A percentile compares a stretch with the other conserved stretches of the same genome.
phyloP scores from a whole-genome alignment of 2,888 invertebrate species.

The Horisme vitalbata region DNA sequence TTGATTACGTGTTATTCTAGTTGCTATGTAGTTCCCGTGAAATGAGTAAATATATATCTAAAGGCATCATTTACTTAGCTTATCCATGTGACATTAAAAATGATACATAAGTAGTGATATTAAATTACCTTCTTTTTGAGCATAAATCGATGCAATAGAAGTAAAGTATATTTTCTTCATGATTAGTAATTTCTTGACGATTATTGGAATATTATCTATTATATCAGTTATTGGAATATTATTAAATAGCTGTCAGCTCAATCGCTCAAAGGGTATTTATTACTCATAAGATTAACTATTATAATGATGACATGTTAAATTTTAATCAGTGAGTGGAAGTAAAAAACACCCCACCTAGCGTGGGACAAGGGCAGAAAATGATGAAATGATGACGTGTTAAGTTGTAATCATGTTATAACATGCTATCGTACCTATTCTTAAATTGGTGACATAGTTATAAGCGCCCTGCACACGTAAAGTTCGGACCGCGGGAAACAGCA shows the following conservation, averaged over 20 bases:
- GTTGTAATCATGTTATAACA: too few species aligned
- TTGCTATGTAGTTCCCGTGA: not conserved
- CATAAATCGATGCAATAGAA: conserved; percentile 43
- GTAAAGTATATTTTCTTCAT: conserved; percentile 44
- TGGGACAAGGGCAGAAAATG: too few species aligned
- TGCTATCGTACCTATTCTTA: too few species aligned
- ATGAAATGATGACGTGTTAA: too few species aligned
- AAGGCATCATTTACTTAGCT: conserved; percentile 13
- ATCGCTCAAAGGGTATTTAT: too few species aligned
- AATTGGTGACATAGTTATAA: too few species aligned
- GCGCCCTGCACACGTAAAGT: too few species aligned
- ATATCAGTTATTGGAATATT: conserved; percentile 5
- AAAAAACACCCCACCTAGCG: too few species aligned
- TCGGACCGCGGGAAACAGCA: too few species aligned
- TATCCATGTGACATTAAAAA: not conserved
- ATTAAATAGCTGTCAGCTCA: conserved; percentile 9
- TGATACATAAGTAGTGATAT: conserved; percentile 17
- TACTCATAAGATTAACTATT: not conserved
- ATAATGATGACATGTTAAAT: too few species aligned
- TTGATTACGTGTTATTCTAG: conserved; percentile 1
- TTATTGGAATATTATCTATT: conserved; percentile 45
- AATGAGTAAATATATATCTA: not conserved
- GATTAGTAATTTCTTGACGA: conserved; percentile 51
- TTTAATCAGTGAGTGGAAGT: too few species aligned
- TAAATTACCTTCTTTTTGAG: conserved; percentile 32